Evolutionary conservation across 1,140 invertebrate genomes (phyloP).

Genomic region (Ganaspis sp.): DNA sequence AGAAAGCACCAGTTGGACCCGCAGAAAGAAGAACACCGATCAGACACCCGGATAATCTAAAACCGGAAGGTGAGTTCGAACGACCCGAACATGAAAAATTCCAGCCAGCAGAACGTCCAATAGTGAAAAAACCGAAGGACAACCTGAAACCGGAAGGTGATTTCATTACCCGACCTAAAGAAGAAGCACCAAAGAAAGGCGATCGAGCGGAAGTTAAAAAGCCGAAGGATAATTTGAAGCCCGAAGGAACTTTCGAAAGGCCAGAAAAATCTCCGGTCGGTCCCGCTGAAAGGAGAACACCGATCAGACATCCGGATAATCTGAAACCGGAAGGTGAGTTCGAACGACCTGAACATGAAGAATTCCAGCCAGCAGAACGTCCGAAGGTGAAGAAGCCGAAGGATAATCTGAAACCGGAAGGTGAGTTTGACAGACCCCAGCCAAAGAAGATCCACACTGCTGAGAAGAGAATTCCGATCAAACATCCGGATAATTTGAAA

Average conservation of each 20-base stretch:
- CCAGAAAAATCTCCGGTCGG: constrained; percentile 67
- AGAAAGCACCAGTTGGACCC: constrained; percentile 77
- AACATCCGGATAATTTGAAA: constrained; percentile 78
- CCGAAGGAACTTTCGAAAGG: constrained; percentile 79
- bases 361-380: too few species aligned
- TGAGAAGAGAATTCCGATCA: constrained; percentile 74
- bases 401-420: constrained; percentile 78
- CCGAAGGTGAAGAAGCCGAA: too few species aligned
- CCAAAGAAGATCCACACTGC: constrained; percentile 46
- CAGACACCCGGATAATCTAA: constrained; percentile 68
- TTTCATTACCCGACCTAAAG: constrained; percentile 70
- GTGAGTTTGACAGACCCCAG: constrained; percentile 74
- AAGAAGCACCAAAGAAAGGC: constrained; percentile 51
- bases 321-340: constrained; percentile 77
- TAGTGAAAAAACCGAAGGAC: constrained; percentile 72
- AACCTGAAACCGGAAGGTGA: constrained; percentile 77
- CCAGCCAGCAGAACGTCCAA: constrained; percentile 75
- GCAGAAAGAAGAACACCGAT: constrained; percentile 80
- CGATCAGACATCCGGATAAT: constrained; percentile 77
- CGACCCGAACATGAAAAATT: constrained; percentile 62
- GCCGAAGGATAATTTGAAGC: constrained; percentile 74
- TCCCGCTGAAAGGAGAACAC: constrained; percentile 68
- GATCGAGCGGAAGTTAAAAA: constrained; percentile 64
- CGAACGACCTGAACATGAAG: constrained; percentile 29
- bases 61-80: constrained; percentile 78